Evolutionary conservation across 2,113 vertebrate species (phyloP).

Genomic region (Xiphorhynchus elegans): DNA sequence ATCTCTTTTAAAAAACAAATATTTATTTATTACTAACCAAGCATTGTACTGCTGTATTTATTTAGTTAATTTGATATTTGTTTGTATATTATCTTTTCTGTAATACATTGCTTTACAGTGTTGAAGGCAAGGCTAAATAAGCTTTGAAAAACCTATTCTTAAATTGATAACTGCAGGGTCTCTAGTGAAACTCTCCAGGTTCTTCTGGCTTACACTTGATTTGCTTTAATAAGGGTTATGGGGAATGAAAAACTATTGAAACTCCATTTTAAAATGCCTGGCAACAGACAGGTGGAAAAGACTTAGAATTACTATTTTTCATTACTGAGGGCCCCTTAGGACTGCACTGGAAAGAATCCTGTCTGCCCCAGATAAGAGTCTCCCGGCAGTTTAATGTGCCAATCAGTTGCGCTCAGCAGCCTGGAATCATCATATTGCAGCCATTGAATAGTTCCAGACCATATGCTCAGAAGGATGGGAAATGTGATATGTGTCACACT

Average conservation of each 20-base stretch:
- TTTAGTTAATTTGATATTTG: background rate
- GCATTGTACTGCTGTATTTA: background rate
- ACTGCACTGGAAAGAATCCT: slow-evolving; percentile 64
- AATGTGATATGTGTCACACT: slow-evolving; percentile 41
- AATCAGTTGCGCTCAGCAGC: slow-evolving; percentile 72
- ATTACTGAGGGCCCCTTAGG: slow-evolving; percentile 62
- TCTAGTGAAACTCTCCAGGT: slow-evolving; percentile 55
- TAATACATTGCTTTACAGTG: background rate
- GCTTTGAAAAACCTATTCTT: slow-evolving; percentile 46
- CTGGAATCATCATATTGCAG: slow-evolving; percentile 57
- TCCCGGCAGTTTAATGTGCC: slow-evolving; percentile 71
- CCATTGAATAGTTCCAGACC: slow-evolving; percentile 68
- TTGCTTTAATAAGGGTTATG: slow-evolving; percentile 65
- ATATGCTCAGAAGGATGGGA: slow-evolving; percentile 64
- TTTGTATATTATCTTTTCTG: background rate
- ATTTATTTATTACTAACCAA: background rate
- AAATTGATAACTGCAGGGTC: slow-evolving; percentile 33
- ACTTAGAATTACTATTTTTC: slow-evolving; percentile 70
- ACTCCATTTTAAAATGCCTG: slow-evolving; percentile 58
- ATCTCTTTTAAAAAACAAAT: background rate
- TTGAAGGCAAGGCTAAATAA: slow-evolving; percentile 15
- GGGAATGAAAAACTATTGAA: slow-evolving; percentile 57
- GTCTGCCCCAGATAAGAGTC: slow-evolving; percentile 67
- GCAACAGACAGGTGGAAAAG: slow-evolving; percentile 63
- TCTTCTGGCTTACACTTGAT: slow-evolving; percentile 65